Evolutionary conservation across 2,113 vertebrate genomes (phyloP), one percentile per base, ranked within the genome.

Genomic region (Cochlearius cochlearius): DNA sequence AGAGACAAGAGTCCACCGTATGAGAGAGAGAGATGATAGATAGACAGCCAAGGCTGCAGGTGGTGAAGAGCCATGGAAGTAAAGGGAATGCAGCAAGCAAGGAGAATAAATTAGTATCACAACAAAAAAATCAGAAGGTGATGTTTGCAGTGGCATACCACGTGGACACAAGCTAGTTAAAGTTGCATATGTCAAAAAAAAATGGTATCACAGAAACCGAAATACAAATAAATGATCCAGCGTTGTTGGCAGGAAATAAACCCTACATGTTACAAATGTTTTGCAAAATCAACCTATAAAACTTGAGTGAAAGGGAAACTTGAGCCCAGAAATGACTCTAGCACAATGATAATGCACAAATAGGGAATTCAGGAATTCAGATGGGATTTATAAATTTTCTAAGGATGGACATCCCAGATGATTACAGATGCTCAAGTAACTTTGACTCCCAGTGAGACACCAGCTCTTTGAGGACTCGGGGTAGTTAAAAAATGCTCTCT

Each of bases 91-190:
- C 34, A 41, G 16, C 11, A 71, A 93, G 18, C 2, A 27, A 69
- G 25, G 23, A 30, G 45, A 87, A 69, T 15, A 84, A 58, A 77
- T 36, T 7, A 60, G 7, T 8, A 62, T 10, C 18, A 80, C 80
- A 89, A 45, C 21, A 4, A 32, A 29, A 49, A 69, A 80, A 52
- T 30, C 11, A 52, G 43, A 45, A 52, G 49, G 18, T 1, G 0
- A 26, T 41, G 9, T 69, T 72, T 66, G 10, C 0, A 0, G 41
- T 52, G 16, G 29, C 10, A 47, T 45, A 73, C 25, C 19, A 62
- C 3, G 6, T 49, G 19, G 36, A 43, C 16, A 74, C 9, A 72
- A 68, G 13, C 3, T 73, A 94, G 20, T 20, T 60, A 14, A 92
- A 53, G 8, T 34, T 77, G 15, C 6, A 1, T 27, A 5, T 36